phyloP scores from a whole-genome alignment of 2,888 invertebrate species.

The Aricia artaxerxes region DNA sequence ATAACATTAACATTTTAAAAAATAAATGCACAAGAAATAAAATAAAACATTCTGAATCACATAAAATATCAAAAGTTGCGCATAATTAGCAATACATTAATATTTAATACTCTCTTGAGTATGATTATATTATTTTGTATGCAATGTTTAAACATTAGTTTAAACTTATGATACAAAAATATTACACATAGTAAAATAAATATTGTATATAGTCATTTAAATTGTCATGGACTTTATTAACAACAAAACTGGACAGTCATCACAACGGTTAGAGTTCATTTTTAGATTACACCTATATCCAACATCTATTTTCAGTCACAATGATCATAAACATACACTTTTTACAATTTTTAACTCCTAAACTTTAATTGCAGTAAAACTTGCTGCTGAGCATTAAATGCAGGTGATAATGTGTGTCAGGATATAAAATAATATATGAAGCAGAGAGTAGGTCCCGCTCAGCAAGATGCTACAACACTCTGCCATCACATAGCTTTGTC shows the following conservation, averaged over 20 bases:
- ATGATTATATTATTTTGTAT: neutral
- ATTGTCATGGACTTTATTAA: neutral
- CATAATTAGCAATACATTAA: neutral
- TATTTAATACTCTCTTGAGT: neutral
- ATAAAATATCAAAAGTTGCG: neutral
- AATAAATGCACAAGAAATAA: conserved; percentile 1
- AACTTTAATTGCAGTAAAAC: neutral
- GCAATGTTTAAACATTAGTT: neutral
- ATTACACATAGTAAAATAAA: neutral
- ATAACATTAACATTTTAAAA: too few relatives aligned
- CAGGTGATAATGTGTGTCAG: conserved; percentile 4
- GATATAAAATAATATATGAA: conserved; percentile 12
- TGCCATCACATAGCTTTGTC: conserved; percentile 36
- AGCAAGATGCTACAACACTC: neutral
- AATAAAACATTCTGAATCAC: neutral
- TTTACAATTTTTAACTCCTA: neutral
- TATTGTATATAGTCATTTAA: neutral
- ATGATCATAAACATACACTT: neutral
- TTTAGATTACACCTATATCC: neutral
- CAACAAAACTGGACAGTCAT: neutral
- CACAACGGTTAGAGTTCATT: neutral
- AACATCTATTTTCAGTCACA: neutral
- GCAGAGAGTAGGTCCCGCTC: neutral
- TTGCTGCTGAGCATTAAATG: neutral
- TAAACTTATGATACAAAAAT: neutral